These are phyloP conservation scores for Phylloscopus whistleri DNA, from an alignment of 2,113 vertebrate species.

Conservation along the genomic window DNA sequence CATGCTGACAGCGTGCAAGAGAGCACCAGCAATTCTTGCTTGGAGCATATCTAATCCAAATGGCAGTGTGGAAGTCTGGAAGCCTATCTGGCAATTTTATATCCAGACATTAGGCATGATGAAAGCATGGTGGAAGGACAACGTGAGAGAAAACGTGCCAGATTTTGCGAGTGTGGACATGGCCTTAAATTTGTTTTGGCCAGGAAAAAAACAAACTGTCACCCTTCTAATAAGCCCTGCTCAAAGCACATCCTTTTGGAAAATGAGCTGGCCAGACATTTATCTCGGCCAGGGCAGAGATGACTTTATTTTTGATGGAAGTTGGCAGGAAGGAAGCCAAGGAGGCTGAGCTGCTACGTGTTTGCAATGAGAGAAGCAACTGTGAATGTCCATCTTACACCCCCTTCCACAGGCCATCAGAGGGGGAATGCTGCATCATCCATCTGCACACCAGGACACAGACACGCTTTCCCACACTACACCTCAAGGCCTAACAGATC, in stretches of 20 bases:
- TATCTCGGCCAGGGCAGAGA: constrained; percentile 17
- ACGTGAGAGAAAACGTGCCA: not conserved
- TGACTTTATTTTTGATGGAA: constrained; percentile 49
- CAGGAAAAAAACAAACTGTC: constrained; percentile 11
- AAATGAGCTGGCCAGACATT: not conserved
- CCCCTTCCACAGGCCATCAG: not conserved
- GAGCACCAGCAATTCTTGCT: not conserved
- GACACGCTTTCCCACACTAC: not conserved
- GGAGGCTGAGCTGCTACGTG: constrained; percentile 5
- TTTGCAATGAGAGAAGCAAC: not conserved
- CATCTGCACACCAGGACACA: not conserved
- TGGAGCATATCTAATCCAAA: not conserved
- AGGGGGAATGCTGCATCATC: not conserved
- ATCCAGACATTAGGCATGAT: not conserved
- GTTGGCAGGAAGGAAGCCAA: constrained; percentile 32
- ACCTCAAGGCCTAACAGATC: not conserved
- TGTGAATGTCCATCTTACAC: not conserved
- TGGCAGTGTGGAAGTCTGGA: not conserved
- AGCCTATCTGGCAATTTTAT: not conserved
- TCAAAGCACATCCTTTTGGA: constrained; percentile 10
- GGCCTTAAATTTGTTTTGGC: not conserved
- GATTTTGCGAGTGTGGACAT: not conserved
- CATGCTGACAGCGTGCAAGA: not conserved
- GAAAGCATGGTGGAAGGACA: not conserved
- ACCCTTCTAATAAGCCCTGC: constrained; percentile 19